phyloP scores from a whole-genome alignment of 1,140 invertebrate genomes.

The Scaptomyza montana region DNA sequence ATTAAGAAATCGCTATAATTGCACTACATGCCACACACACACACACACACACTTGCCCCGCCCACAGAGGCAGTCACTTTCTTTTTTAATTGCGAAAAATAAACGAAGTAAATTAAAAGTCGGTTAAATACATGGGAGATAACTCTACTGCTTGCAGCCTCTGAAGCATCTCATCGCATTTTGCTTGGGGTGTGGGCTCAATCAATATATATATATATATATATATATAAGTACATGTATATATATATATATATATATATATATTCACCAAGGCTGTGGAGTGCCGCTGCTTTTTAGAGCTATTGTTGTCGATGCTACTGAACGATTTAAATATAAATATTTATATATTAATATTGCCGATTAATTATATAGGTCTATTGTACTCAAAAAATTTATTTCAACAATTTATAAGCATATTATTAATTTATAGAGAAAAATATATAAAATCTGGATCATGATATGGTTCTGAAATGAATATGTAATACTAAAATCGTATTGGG shows the following conservation, averaged over 20 bases:
- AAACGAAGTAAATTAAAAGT: neutral
- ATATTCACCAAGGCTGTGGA: conserved; percentile 17
- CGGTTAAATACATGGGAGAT: conserved; percentile 4
- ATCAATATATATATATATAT: neutral
- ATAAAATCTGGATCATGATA: no score
- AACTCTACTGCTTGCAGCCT: conserved; percentile 3
- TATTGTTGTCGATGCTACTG: neutral
- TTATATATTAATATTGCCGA: no score
- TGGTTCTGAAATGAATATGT: no score
- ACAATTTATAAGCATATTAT: no score
- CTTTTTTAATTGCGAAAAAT: conserved; percentile 49
- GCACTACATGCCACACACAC: conserved; percentile 16
- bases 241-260: no score
- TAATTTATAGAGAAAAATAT: no score
- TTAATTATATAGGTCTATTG: no score
- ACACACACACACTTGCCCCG: conserved; percentile 18
- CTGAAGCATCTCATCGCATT: conserved; percentile 8
- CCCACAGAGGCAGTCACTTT: conserved; percentile 33
- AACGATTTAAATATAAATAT: no score
- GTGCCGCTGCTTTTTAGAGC: neutral
- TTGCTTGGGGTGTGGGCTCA: conserved; percentile 15
- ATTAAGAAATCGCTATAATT: conserved; percentile 54
- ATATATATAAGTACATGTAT: no score
- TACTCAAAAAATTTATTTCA: no score
- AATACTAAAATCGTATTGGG: no score